A percentile compares a stretch with the other conserved stretches of the same genome.
phyloP scores from a whole-genome alignment of 1,140 invertebrate genomes.

The Marisa cornuarietis region DNA sequence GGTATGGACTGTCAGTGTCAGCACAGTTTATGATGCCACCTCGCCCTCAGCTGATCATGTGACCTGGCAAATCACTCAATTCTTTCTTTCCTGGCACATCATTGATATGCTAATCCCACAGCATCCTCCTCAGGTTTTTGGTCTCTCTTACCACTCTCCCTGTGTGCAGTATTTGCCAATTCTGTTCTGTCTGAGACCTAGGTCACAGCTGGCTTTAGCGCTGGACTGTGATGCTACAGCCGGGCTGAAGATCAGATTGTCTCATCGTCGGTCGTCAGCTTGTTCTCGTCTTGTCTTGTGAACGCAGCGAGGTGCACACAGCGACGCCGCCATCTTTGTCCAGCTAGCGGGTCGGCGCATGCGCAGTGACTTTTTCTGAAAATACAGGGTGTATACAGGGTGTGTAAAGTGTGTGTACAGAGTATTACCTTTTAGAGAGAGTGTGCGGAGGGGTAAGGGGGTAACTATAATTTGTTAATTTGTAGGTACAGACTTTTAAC shows the following conservation, averaged over 20 bases:
- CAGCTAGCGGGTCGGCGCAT: too few species aligned
- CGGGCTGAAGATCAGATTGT: background rate
- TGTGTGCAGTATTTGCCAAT: background rate
- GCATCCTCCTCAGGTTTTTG: background rate
- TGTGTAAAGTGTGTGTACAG: too few species aligned
- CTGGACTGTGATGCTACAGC: too few species aligned
- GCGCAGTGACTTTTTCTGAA: too few species aligned
- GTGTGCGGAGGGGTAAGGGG: too few species aligned
- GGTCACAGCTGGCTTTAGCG: background rate
- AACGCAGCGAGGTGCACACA: too few species aligned
- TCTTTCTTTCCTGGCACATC: background rate
- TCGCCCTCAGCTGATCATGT: background rate
- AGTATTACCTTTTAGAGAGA: too few species aligned
- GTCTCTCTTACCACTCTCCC: background rate
- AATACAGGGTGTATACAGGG: too few species aligned
- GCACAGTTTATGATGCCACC: background rate
- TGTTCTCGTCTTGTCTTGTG: background rate
- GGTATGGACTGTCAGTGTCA: too few species aligned
- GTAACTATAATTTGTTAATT: background rate
- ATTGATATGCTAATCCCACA: background rate
- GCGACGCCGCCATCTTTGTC: too few species aligned
- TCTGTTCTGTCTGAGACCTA: background rate
- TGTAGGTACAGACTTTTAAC: background rate
- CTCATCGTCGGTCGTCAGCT: background rate
- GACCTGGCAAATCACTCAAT: background rate